A percentile compares a stretch with the other conserved stretches of the same genome.
These are phyloP conservation scores for Chionodraco myersi DNA, from an alignment of 2,113 vertebrate genomes.

Conservation along the genomic window DNA sequence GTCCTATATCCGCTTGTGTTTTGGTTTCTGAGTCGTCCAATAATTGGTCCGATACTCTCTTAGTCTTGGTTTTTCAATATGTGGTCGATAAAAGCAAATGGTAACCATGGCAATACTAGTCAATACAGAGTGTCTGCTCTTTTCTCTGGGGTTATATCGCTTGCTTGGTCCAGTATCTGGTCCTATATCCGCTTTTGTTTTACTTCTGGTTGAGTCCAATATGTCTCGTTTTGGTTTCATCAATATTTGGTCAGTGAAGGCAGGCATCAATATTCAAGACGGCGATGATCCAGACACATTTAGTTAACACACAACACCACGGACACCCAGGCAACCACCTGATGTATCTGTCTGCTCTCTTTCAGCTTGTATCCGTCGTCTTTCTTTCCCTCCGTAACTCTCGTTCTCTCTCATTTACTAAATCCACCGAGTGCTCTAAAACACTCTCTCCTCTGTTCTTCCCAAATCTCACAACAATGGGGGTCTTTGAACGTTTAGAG, in stretches of 20 bases:
- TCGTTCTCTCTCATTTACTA: conserved; percentile 18
- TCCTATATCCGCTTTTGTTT: neutral
- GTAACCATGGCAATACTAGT: no score
- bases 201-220: neutral
- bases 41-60: no score
- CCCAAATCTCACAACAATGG: conserved; percentile 71
- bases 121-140: no score
- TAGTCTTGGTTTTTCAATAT: no score
- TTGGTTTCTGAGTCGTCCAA: no score
- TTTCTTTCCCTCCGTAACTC: neutral
- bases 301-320: no score
- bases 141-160: no score
- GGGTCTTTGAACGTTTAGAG: conserved; percentile 54
- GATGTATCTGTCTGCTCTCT: conserved; percentile 14
- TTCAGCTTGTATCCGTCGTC: conserved; percentile 14
- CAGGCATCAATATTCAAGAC: neutral
- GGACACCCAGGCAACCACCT: neutral
- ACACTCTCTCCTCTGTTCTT: conserved; percentile 60
- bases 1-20: no score
- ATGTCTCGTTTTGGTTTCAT: neutral
- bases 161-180: no score
- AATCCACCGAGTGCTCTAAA: conserved; percentile 45
- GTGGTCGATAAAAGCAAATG: no score
- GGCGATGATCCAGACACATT: neutral
- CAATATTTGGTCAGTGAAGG: neutral